Base-by-base conservation (phyloP, 2,797 vertebrate genomes). In the Macroramphosus scolopax region DNA sequence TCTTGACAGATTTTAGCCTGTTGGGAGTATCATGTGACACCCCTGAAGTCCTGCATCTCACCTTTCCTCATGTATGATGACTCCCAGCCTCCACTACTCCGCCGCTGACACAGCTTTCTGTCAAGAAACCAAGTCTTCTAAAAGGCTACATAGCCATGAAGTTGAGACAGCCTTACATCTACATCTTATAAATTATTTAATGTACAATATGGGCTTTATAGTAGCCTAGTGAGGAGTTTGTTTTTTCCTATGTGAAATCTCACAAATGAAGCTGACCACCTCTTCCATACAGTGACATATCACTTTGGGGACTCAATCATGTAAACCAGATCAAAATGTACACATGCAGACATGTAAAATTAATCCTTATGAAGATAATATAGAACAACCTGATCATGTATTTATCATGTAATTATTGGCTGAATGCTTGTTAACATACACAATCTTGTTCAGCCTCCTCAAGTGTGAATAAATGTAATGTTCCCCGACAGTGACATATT, bases 1-100 rank as follows among this genome's bases (percentile, higher is more conserved):
- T 48, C 52, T 59, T 33, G 14, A 9, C 33, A 44, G 39, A 43
- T 53, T 40, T 49, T 5, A 39, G 56, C 44, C 62, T 29, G 2
- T 24, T 42, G 50, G 50, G 63, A 60, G 52, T 71, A 80, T 83
- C 57, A 7, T 49, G 42, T 80, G 69, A 62, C 61, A 34, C 25
- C 43, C 51, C 51, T 31, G 17, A 38, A 59, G 36, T 25, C 7
- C 15, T 14, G 20, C 70, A 46, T 54, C 62, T 76, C 73, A 74
- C 59, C 64, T 65, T 77, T 55, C 34, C 30, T 15, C 30, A 17
- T 25, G 45, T 43, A 29, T 50, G 60, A 53, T 26, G 8, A 52
- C 20, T 31, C 33, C 37, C 5, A 65, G 49, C 57, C 41, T 28
- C 47, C 35, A 44, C 26, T 8, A 36, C 20, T 31, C 37, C 6